Conservation (phyloP, 2,888 invertebrate genomes). For the Craniophora ligustri region DNA sequence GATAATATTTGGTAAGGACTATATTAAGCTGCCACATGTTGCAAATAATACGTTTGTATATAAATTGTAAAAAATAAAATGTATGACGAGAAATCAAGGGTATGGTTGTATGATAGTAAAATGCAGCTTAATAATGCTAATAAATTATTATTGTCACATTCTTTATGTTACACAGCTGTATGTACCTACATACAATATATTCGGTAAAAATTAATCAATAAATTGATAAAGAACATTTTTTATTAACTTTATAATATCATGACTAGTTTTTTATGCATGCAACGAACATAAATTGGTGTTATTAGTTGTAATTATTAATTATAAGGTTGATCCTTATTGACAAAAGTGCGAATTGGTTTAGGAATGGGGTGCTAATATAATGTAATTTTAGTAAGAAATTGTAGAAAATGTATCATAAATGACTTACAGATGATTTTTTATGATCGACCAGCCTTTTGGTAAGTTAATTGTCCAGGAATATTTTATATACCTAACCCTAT, state of each 20-base stretch:
- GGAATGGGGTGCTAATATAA: constrained; percentile 1
- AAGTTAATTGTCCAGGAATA: too few species aligned
- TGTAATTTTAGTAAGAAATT: background rate
- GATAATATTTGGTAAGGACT: background rate
- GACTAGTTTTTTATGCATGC: background rate
- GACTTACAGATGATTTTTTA: too few species aligned
- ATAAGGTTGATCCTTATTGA: background rate
- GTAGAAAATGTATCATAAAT: too few species aligned
- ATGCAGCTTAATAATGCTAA: constrained; percentile 1
- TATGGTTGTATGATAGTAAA: constrained; percentile 21
- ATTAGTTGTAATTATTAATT: background rate
- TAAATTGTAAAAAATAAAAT: constrained; percentile 20
- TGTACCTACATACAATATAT: background rate
- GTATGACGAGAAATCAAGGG: constrained; percentile 12
- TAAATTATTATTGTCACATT: background rate
- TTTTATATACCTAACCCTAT: too few species aligned
- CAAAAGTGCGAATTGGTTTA: background rate
- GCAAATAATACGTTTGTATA: background rate
- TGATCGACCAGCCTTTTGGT: too few species aligned
- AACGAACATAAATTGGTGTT: background rate
- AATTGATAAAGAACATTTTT: too few species aligned
- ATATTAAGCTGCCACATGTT: background rate
- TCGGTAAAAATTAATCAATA: too few species aligned
- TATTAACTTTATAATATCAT: background rate
- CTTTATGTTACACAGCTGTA: background rate